Conservation (phyloP, 92 coral and sea anemone species). For the Hydrozoanthus gracilis region DNA sequence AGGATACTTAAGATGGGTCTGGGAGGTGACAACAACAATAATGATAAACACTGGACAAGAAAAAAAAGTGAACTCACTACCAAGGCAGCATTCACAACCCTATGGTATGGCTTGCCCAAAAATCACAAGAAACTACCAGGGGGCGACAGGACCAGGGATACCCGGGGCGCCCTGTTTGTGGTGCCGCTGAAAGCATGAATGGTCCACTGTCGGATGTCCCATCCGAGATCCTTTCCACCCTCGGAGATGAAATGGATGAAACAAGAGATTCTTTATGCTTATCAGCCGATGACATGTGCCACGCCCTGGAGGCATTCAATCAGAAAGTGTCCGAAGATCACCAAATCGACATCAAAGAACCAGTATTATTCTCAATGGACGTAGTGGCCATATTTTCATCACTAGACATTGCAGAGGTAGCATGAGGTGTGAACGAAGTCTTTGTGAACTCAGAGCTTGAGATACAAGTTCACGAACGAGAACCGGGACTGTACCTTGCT, state of each 20-base stretch:
- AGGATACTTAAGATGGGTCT: slow-evolving; percentile 9
- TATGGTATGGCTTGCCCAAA: slow-evolving; percentile 11
- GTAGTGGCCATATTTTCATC: slow-evolving; percentile 30
- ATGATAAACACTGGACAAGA: not conserved
- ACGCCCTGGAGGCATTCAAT: slow-evolving; percentile 27
- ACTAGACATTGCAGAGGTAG: slow-evolving; percentile 15
- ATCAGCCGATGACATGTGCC: slow-evolving; percentile 15
- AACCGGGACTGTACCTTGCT: slow-evolving; percentile 13
- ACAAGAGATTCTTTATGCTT: slow-evolving; percentile 9
- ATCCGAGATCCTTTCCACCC: slow-evolving; percentile 18
- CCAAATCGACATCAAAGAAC: not conserved
- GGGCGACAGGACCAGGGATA: slow-evolving; percentile 18
- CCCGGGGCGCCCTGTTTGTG: slow-evolving; percentile 5
- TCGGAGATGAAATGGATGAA: slow-evolving; percentile 16
- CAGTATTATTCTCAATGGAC: slow-evolving; percentile 16
- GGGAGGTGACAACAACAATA: not conserved
- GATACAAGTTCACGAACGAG: slow-evolving; percentile 25
- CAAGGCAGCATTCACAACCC: slow-evolving; percentile 3
- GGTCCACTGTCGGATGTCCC: not conserved
- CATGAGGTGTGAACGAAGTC: slow-evolving; percentile 1
- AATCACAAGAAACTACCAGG: slow-evolving; percentile 12
- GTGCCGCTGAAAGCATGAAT: slow-evolving; percentile 20
- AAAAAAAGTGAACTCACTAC: not conserved
- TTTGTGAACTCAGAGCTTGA: not conserved
- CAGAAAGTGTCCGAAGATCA: slow-evolving; percentile 20